Percentiles rank a stretch among this genome's conserved stretches.
Evolutionary conservation across 2,888 invertebrate genomes (phyloP).

Genomic region (Gastracanthus pulcherrimus): DNA sequence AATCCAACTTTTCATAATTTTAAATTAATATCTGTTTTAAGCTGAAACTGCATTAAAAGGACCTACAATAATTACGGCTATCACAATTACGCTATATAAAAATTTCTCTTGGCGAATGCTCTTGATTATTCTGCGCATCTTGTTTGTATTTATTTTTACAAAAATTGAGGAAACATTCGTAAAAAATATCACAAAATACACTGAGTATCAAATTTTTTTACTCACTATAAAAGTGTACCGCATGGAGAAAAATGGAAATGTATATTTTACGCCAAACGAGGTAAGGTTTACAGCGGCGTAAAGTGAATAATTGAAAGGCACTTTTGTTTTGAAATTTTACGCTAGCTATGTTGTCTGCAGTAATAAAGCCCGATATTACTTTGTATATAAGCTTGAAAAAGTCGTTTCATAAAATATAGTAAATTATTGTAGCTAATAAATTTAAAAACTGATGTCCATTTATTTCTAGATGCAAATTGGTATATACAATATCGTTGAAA

Average conservation of each 20-base stretch:
- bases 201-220: slow-evolving; percentile 6
- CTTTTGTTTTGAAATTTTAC: slow-evolving; percentile 9
- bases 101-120: not conserved
- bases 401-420: not conserved
- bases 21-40: no score
- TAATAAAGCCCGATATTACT: not conserved
- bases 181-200: not conserved
- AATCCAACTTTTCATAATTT: no score
- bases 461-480: no score
- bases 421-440: no score
- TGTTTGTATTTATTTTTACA: not conserved
- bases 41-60: no score
- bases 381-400: not conserved
- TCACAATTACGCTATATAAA: not conserved
- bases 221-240: not conserved
- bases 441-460: no score
- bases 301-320: slow-evolving; percentile 6
- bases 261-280: not conserved
- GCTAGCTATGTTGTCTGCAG: no score
- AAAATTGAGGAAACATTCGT: not conserved
- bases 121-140: not conserved
- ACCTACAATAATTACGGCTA: not conserved
- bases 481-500: no score
- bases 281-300: slow-evolving; percentile 8
- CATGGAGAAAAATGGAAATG: not conserved